Evolutionary conservation across 2,797 vertebrate species (phyloP), one percentile per base, ranked within the genome.

Genomic region (Scolopax rusticola): DNA sequence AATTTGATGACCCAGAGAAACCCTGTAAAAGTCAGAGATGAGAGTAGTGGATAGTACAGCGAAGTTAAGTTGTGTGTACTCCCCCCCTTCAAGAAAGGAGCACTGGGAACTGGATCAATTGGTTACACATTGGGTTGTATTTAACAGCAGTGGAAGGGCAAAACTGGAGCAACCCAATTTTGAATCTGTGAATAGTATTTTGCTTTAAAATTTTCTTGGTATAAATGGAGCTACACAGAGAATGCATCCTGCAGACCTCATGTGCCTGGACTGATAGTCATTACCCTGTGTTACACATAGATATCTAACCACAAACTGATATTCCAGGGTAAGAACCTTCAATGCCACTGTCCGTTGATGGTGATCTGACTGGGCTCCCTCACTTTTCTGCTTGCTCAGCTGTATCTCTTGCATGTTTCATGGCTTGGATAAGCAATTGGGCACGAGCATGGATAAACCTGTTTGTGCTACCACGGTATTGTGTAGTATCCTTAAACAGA

Each of bases 271-370:
- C 50, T 82, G 40, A 14, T 11, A 38, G 23, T 47, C 19, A 5
- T 57, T 0, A 0, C 33, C 25, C 24, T 25, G 18, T 17, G 5
- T 81, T 54, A 5, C 3, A 10, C 21, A 16, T 8, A 4, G 6
- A 13, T 47, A 24, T 89, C 4, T 50, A 79, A 63, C 47, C 41
- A 19, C 20, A 41, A 11, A 48, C 8, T 15, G 17, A 16, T 41
- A 40, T 6, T 75, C 1, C 9, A 16, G 7, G 38, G 0, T 64
- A 68, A 48, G 40, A 75, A 7, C 13, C 8, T 20, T 64, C 15
- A 41, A 0, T 68, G 28, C 6, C 15, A 6, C 9, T 38, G 8
- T 65, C 24, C 40, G 1, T 20, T 56, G n/a, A 15, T 18, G 27
- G 48, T 73, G 9, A 5, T 57, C 12, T 9, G 20, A 17, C 41